Percentiles rank a stretch among this genome's conserved stretches.
Evolutionary conservation across 2,797 vertebrate genomes (phyloP).

Genomic region (Syngnathus acus): DNA sequence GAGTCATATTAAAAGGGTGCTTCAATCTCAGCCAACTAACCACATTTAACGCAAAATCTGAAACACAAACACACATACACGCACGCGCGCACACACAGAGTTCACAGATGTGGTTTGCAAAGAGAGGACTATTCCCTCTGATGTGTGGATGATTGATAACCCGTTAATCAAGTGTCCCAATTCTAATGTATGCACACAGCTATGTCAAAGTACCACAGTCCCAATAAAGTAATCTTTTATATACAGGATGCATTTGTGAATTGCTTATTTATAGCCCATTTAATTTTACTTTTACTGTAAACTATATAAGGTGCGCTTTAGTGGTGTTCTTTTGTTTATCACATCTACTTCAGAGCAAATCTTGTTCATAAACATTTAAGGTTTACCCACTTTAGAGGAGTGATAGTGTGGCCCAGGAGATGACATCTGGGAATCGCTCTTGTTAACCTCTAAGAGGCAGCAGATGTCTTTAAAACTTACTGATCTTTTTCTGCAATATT

Average conservation of each 20-base stretch:
- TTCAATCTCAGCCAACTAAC: constrained; percentile 62
- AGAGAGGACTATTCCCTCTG: constrained; percentile 48
- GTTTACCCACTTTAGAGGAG: constrained; percentile 63
- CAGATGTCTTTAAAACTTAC: constrained; percentile 68
- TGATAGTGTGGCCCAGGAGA: constrained; percentile 68
- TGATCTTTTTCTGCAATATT: constrained; percentile 8
- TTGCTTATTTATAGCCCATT: constrained; percentile 8
- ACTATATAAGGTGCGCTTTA: constrained; percentile 39
- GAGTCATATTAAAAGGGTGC: constrained; percentile 74
- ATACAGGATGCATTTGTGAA: constrained; percentile 7
- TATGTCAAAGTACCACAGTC: constrained; percentile 12
- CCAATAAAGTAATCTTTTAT: constrained; percentile 3
- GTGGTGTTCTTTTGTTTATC: constrained; percentile 59
- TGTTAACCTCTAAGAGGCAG: constrained; percentile 69
- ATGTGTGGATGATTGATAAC: constrained; percentile 62
- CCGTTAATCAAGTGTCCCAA: constrained; percentile 44
- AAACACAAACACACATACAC: constrained; percentile 28
- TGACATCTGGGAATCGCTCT: constrained; percentile 72
- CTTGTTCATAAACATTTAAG: constrained; percentile 48
- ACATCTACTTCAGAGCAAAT: constrained; percentile 64
- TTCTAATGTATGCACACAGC: constrained; percentile 17
- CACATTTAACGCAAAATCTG: constrained; percentile 51
- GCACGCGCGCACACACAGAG: constrained; percentile 40
- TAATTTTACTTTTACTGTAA: constrained; percentile 23
- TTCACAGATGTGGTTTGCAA: constrained; percentile 73